Evolutionary conservation across 2,888 invertebrate genomes (phyloP), one percentile per base, ranked within the genome.

Genomic region (Drosophila algonquin): DNA sequence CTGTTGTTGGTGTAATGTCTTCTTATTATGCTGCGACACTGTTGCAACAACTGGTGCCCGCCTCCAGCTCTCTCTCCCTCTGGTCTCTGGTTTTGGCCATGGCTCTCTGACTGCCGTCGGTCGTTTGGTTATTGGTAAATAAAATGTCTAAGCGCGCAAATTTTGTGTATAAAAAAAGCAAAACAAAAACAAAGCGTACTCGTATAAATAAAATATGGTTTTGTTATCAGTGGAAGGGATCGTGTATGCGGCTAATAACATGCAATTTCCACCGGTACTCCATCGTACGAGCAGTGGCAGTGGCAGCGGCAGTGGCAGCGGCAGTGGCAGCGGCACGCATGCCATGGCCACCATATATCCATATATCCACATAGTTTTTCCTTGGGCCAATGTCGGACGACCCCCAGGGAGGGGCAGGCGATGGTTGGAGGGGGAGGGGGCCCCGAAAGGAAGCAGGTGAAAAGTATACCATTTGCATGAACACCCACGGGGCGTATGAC

Each of bases 161-260:
- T 81, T 87, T 87, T 58, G 79, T 79, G 75, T 72, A 63, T 51
- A 61, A 72, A 68, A 69, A 56, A 40, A 21, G 21, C 47, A 47
- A 27, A 60, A 10, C 10, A 32, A 32, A 51, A 60, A 65, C 72
- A 80, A 80, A 63, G 65, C 50, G 65, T 27, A 27, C 27, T 27
- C 27, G 27, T 50, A 67, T 65, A 65, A 67, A 67, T 84, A 87
- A 89, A 89, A 87, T 89, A 89, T 85, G 85, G 85, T 83, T 80
- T 73, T 55, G 71, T 75, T 89, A 88, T 89, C 87, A 80, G 81
- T 77, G 73, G 77, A 75, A 73, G 89, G 80, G 73, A 88, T 88
- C 89, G 76, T 88, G 89, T 89, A 86, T 80, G 82, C 71, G 80
- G 77, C 86, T 88, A 88, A 88, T 88, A 88, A 88, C 89, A 88